Evolutionary conservation across 2,797 vertebrate species (phyloP).

Genomic region (Pteropus rufus): DNA sequence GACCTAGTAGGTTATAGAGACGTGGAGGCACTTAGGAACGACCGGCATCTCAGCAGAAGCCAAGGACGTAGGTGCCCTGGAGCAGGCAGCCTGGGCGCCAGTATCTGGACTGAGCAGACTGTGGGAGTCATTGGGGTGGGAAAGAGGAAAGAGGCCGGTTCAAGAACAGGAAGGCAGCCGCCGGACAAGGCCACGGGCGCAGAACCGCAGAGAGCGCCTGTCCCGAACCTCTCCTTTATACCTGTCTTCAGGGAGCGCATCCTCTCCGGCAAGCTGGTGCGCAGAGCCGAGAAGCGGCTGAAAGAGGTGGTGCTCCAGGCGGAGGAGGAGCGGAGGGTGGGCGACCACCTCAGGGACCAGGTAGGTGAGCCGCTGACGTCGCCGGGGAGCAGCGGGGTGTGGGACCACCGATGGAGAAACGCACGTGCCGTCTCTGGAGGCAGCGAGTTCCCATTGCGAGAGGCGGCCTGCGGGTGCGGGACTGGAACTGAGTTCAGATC

Average conservation of each 20-base stretch:
- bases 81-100: not conserved
- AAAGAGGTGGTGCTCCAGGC: slow-evolving; percentile 94
- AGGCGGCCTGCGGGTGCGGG: fast-evolving
- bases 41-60: not conserved
- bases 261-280: slow-evolving; percentile 90
- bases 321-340: slow-evolving; percentile 93
- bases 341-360: slow-evolving; percentile 94
- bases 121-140: not conserved
- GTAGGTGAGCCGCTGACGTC: slow-evolving; percentile 78
- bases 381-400: not conserved
- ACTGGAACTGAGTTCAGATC: not conserved
- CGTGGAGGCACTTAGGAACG: not conserved
- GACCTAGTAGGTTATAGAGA: not conserved
- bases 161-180: not conserved
- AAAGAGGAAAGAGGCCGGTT: not conserved
- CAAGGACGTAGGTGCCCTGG: not conserved
- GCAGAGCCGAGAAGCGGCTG: slow-evolving; percentile 93
- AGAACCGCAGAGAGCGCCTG: not conserved
- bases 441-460: not conserved
- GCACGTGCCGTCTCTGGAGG: fast-evolving
- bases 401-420: too few species aligned
- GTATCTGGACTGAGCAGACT: not conserved
- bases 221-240: not conserved
- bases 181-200: not conserved
- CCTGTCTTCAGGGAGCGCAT: slow-evolving; percentile 86